Evolutionary conservation across 2,797 vertebrate genomes (phyloP), one percentile per base, ranked within the genome.

Genomic region (Buceros bicornis): DNA sequence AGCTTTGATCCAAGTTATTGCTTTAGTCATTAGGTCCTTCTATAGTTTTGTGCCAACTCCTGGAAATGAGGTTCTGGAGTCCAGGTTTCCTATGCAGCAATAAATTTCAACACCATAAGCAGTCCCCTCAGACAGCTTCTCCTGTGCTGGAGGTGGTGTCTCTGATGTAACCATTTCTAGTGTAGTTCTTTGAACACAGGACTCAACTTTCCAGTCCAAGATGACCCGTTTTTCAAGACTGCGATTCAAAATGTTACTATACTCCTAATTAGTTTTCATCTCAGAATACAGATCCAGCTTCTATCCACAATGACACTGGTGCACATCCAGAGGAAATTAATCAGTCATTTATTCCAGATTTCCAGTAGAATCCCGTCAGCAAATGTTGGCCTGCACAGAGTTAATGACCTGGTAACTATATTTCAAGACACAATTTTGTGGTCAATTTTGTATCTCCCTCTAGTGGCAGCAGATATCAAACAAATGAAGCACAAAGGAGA

Each of bases 1-100:
- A 5, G 57, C 89, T 96, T 91, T 91, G 78, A 86, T 87, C 79
- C 95, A 94, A 73, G 53, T 67, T 74, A 65, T 70, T 94, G 76
- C 72, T 95, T 87, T 91, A 48, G 50, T 93, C 91, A 71, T 89
- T 65, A 94, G 79, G 42, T 31, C 50, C 48, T 81, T 76, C 67
- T 71, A 14, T 1, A 73, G 69, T 61, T 80, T 31, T 54, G 13
- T 67, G 79, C 45, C 94, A 93, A 66, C 82, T 86, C 48, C 93
- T 93, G 85, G 76, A 81, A 91, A 62, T 72, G 72, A 66, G 70
- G 40, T 67, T 65, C 43, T 67, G 89, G 42, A 80, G 71, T 9
- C 40, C 60, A 69, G 57, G 78, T 67, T 74, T 85, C 71, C 78
- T 4, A 5, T 35, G 57, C 69, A 88, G 79, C 69, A 79, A 3